phyloP scores from a whole-genome alignment of 2,888 invertebrate genomes.

The Cabera pusaria region DNA sequence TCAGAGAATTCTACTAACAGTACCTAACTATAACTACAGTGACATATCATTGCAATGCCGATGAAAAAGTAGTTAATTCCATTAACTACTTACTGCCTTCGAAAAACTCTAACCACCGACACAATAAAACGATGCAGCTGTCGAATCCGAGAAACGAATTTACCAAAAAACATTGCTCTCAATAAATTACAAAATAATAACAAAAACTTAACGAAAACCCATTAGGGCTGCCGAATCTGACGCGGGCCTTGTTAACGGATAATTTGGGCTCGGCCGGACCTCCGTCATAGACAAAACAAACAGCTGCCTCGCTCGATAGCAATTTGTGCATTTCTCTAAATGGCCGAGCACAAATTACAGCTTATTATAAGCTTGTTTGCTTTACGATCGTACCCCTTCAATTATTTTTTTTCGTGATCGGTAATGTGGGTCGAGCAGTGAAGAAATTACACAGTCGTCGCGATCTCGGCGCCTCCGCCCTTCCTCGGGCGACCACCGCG shows the following conservation, averaged over 20 bases:
- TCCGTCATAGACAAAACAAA: conserved; percentile 83
- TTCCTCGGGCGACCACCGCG: conserved; percentile 45
- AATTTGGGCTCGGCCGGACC: conserved; percentile 75
- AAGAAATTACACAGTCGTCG: conserved; percentile 77
- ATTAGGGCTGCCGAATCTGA: conserved; percentile 84
- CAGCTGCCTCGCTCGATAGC: conserved; percentile 74
- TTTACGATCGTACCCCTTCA: conserved; percentile 81
- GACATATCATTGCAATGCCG: no score
- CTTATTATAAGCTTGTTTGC: conserved; percentile 84
- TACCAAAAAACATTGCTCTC: conserved; percentile 66
- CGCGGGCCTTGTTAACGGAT: conserved; percentile 82
- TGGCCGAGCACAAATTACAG: conserved; percentile 82
- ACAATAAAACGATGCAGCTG: conserved; percentile 73
- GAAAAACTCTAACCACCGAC: conserved; percentile 33
- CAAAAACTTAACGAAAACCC: conserved; percentile 82
- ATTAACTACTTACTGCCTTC: conserved; percentile 21
- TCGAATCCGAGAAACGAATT: conserved; percentile 64
- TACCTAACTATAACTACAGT: no score
- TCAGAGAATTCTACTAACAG: neutral
- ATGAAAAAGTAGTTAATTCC: conserved; percentile 7
- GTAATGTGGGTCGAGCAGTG: conserved; percentile 79
- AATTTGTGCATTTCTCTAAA: conserved; percentile 83
- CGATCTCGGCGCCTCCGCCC: conserved; percentile 71
- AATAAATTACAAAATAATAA: conserved; percentile 77
- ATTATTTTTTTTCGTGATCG: conserved; percentile 81